Conservation (phyloP, 2,888 invertebrate genomes). For the Anarsia innoxiella region DNA sequence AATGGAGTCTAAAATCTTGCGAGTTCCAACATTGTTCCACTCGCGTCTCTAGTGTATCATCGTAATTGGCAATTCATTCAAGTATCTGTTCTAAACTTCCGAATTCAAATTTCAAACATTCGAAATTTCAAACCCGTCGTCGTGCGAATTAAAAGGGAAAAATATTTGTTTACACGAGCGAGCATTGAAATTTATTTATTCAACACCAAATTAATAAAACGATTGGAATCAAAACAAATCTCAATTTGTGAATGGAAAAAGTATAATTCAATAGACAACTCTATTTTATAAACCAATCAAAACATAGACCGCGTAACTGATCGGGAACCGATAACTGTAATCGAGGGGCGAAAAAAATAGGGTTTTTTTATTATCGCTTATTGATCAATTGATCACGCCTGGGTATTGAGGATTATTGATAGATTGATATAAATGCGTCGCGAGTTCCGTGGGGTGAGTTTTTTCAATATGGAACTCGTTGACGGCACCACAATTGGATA, state of each 20-base stretch:
- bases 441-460: conserved; percentile 53
- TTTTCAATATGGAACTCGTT: conserved; percentile 55
- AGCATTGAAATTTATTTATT: no score
- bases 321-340: conserved; percentile 48
- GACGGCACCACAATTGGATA: conserved; percentile 64
- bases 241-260: conserved; percentile 7
- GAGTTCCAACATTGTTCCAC: conserved; percentile 24
- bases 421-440: conserved; percentile 65
- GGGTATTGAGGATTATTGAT: conserved; percentile 65
- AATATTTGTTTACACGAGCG: no score
- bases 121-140: no score
- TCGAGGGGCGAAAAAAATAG: conserved; percentile 49
- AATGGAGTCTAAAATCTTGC: conserved; percentile 34
- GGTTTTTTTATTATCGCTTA: conserved; percentile 57
- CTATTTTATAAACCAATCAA: conserved; percentile 49
- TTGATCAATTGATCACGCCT: conserved; percentile 70
- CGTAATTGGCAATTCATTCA: conserved; percentile 16
- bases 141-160: no score
- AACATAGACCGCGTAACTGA: conserved; percentile 43
- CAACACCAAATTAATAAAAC: conserved; percentile 6
- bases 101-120: no score
- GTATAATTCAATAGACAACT: conserved; percentile 55
- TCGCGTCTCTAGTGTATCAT: conserved; percentile 1
- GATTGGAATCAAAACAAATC: conserved; percentile 4
- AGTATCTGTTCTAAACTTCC: no score